phyloP scores from a whole-genome alignment of 2,888 invertebrate genomes.

The Byasa hedistus region DNA sequence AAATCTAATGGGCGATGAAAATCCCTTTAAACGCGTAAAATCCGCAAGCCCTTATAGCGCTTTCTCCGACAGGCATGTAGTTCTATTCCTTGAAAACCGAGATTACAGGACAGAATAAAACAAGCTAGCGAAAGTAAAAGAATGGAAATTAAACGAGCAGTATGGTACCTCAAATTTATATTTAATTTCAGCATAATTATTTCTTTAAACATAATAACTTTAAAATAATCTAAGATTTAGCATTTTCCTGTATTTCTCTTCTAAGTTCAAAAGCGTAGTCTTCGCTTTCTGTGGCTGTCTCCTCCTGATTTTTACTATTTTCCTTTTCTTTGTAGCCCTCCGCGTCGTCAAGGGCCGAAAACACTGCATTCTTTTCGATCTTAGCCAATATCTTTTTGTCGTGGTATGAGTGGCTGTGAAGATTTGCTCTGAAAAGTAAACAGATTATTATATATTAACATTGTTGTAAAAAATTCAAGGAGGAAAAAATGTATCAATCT shows the following conservation, averaged over 20 bases:
- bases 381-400: conserved; percentile 72
- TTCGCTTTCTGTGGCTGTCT: conserved; percentile 30
- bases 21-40: no score
- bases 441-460: neutral
- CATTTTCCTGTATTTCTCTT: conserved; percentile 38
- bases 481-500: no score
- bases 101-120: no score
- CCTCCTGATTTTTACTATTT: conserved; percentile 28
- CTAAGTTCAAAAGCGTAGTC: conserved; percentile 44
- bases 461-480: no score
- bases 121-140: neutral
- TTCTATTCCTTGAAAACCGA: neutral
- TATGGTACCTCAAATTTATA: neutral
- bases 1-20: no score
- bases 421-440: conserved; percentile 54
- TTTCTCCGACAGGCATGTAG: neutral
- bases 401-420: conserved; percentile 72
- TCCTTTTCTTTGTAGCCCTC: conserved; percentile 40
- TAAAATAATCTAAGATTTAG: neutral
- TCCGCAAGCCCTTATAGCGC: no score
- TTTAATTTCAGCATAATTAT: neutral
- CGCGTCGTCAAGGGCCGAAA: conserved; percentile 47
- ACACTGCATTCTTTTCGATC: conserved; percentile 69
- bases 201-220: neutral
- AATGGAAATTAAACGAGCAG: neutral